Base-by-base conservation (phyloP, 2,888 invertebrate species). In the Poecilobothrus nobilitatus region DNA sequence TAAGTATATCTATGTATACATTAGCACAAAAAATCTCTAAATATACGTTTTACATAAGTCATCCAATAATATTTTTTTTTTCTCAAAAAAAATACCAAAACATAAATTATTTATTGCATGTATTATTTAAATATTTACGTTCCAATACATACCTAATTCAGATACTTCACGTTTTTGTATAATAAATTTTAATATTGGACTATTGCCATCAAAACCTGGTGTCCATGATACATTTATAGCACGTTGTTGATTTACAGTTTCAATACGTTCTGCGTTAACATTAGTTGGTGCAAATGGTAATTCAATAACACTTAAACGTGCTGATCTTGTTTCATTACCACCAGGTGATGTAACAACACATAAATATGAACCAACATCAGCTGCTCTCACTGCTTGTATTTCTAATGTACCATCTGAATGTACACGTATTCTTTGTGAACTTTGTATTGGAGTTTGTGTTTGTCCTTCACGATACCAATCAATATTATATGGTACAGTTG, bases 141-240 rank as follows among this genome's bases (percentile, higher is more conserved):
- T 66, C n/a, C 67, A 20, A 69, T 66, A 27, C 34, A 66, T 83
- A 93, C 93, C 93, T 74, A 92, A 85, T 80, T 92, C 91, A 2
- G 94, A 92, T 34, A 96, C 92, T 76, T 94, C 91, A 72, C 95
- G 87, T 80, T 91, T 91, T 80, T 98, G 95, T 68, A 98, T 87
- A 72, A 95, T 94, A 80, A 92, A 98, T 78, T 95, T 93, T 75
- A 91, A 87, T 70, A 97, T 91, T 12, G 95, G 94, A 77, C 95
- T 95, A 81, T 99, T 97, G 68, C 99, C 99, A 83, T 98, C 95
- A 81, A 97, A 99, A 37, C 95, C 95, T 0, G 95, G 92, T 15
- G 91, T 91, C 97, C 98, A 99, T 22, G 91, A 90, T 4, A 98
- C 89, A 77, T 95, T 94, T 72, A 97, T 92, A 37, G 92, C 91